Conservation (phyloP, 53 echinoderm and acorn worm genomes). For the Luidia sarsii region DNA sequence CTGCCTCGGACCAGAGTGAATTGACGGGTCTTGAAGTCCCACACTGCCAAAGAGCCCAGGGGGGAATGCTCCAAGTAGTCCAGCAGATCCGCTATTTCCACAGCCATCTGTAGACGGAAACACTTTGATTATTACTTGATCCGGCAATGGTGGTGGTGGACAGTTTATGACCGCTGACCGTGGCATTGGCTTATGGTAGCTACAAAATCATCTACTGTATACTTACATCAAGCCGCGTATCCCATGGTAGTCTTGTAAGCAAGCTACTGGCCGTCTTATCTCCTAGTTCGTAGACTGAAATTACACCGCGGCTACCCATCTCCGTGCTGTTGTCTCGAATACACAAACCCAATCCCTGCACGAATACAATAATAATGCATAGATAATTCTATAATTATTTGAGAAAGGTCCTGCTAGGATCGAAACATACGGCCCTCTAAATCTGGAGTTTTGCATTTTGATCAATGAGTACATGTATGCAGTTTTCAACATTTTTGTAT, state of each 20-base stretch:
- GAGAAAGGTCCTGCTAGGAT: too few species aligned
- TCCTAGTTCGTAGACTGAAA: conserved; percentile 76
- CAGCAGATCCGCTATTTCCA: conserved; percentile 70
- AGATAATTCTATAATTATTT: too few species aligned
- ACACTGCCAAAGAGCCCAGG: conserved; percentile 75
- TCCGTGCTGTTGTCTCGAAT: conserved; percentile 36
- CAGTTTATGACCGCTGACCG: too few species aligned
- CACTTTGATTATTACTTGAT: too few species aligned
- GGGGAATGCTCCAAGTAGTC: conserved; percentile 77
- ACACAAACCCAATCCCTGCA: conserved; percentile 77
- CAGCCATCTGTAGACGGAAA: conserved; percentile 58
- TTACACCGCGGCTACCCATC: conserved; percentile 64
- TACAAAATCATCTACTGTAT: not conserved
- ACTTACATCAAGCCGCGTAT: conserved; percentile 40
- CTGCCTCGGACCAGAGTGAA: conserved; percentile 50
- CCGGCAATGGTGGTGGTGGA: too few species aligned
- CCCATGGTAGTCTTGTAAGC: conserved; percentile 17
- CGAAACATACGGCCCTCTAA: too few species aligned
- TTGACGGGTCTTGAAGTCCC: conserved; percentile 85
- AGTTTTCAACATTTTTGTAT: too few species aligned
- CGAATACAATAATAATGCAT: too few species aligned
- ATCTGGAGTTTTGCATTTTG: not conserved
- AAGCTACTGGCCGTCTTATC: conserved; percentile 25
- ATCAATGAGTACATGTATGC: too few species aligned
- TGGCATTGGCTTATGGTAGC: too few species aligned